Evolutionary conservation across 2,888 invertebrate genomes (phyloP).

Genomic region (Zeuzera pyrina): DNA sequence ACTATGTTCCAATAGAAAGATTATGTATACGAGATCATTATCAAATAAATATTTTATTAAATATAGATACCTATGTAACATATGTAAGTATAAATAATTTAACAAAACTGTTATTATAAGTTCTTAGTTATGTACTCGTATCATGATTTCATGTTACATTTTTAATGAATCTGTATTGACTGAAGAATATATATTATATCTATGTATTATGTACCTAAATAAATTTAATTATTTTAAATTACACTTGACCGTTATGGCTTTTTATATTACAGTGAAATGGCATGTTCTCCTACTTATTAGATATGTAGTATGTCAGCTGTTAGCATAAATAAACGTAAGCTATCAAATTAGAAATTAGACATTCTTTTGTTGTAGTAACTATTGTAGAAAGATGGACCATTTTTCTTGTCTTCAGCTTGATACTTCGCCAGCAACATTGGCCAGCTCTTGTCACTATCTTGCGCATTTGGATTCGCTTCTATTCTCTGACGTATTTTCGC

Average conservation of each 20-base stretch:
- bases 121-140: no score
- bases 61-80: not conserved
- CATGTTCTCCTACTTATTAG: no score
- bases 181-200: no score
- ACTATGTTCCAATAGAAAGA: not conserved
- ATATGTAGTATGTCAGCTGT: not conserved
- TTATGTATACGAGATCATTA: not conserved
- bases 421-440: slow-evolving; percentile 47
- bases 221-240: no score
- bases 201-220: no score
- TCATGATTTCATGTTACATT: no score
- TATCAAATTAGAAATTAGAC: slow-evolving; percentile 24
- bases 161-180: no score
- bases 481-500: slow-evolving; percentile 49
- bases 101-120: no score
- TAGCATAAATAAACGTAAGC: not conserved
- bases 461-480: slow-evolving; percentile 47
- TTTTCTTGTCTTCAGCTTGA: slow-evolving; percentile 34
- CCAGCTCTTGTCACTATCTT: slow-evolving; percentile 51
- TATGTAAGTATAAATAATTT: no score
- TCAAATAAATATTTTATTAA: not conserved
- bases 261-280: no score
- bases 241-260: no score
- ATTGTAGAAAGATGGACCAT: slow-evolving; percentile 19
- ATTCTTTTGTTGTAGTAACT: slow-evolving; percentile 28